Evolutionary conservation across 1,140 invertebrate species (phyloP), one percentile per base, ranked within the genome.

Genomic region (Oreohelix idahoensis): DNA sequence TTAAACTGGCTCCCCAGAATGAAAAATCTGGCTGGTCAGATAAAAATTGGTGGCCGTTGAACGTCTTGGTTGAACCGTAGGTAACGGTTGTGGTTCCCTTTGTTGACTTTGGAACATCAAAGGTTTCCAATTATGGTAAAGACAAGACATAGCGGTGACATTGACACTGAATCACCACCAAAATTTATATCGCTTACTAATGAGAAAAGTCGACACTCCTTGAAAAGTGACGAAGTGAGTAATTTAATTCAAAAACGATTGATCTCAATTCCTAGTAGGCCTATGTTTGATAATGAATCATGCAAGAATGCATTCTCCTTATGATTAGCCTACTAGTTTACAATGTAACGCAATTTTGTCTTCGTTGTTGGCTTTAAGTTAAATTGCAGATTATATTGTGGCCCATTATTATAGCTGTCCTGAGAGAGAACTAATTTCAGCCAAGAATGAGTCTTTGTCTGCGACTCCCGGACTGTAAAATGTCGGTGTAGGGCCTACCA

Each of bases 121-220:
- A 71, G 58, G 39, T 5, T 45, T 4, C 20, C 45, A 49, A 29
- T n/a, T 42, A 80, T 80, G 79, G 79, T 80, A 8, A 70, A 51
- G 45, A 80, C 79, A 51, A 80, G 79, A 73, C 79, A 80, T 35
- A 80, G 79, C 45, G 79, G 39, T 71, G 79, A 71, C 20, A 49
- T 45, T 71, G 63, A 70, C 20, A 26, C 35, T 36, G 63, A 71
- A 51, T 45, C 39, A 17, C 42, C 63, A 11, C 63, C 79, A 29
- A 51, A 1, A 20, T 80, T 80, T 51, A 32, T 80, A 32, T 80
- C 79, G 8, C 79, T 80, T 49, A 39, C n/a, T 13, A 80, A 70
- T 36, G 79, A 71, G 32, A 80, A 66, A 51, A 70, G 42, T 38
- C 79, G 79, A n/a, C 66, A 36, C 2, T 42, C 63, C 1, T 42